phyloP scores from a whole-genome alignment of 2,888 invertebrate species.

The Protonemura montana region DNA sequence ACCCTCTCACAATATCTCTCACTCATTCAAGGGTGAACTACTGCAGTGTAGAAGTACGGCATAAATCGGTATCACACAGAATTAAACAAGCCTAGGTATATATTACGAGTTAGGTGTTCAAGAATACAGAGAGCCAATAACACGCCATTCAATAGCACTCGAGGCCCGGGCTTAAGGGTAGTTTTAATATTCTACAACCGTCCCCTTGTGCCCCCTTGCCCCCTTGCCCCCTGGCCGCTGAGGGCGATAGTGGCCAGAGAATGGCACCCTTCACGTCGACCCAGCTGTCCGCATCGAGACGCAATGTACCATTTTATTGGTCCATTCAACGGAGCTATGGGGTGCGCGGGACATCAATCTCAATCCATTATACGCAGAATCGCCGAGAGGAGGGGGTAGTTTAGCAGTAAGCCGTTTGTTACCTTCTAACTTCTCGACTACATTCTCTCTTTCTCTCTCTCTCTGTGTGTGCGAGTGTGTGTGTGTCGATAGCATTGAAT shows the following conservation, averaged over 20 bases:
- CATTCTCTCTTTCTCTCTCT: neutral
- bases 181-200: neutral
- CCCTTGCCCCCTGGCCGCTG: neutral
- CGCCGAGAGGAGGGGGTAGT: conserved; percentile 2
- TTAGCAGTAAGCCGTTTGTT: neutral
- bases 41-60: neutral
- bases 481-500: conserved; percentile 1
- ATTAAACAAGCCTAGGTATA: neutral
- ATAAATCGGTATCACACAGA: neutral
- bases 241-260: conserved; percentile 3
- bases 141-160: neutral
- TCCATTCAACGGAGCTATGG: conserved; percentile 43
- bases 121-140: neutral
- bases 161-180: neutral
- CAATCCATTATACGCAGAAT: conserved; percentile 45
- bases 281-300: conserved; percentile 30
- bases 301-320: conserved; percentile 48
- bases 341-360: conserved; percentile 44
- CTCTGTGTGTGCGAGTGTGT: neutral
- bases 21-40: neutral
- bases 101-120: neutral
- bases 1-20: neutral
- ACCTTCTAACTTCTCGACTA: neutral
- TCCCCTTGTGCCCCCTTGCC: neutral
- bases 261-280: conserved; percentile 16